A percentile compares a stretch with the other conserved stretches of the same genome.
phyloP scores from a whole-genome alignment of 64 coral and sea anemone genomes.

The Cladopsammia gracilis region DNA sequence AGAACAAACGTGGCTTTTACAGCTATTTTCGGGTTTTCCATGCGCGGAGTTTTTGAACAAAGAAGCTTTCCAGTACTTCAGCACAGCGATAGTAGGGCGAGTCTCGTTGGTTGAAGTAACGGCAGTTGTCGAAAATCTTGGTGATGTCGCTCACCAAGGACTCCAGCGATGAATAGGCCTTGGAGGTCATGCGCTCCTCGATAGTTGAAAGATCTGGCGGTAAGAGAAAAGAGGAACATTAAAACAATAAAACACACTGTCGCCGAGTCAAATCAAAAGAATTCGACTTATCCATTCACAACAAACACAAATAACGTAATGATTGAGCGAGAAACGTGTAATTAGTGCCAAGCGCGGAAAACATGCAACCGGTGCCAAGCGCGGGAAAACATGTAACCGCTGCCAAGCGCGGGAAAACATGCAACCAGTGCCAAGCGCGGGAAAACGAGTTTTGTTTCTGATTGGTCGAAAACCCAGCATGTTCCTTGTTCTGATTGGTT shows the following conservation, averaged over 20 bases:
- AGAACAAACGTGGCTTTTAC: not conserved
- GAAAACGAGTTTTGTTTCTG: not conserved
- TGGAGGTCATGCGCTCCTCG: slow-evolving; percentile 75
- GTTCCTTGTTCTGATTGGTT: not conserved
- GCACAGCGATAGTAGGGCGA: slow-evolving; percentile 99
- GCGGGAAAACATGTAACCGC: too few relatives aligned
- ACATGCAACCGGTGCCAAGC: too few relatives aligned
- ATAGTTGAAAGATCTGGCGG: slow-evolving; percentile 88
- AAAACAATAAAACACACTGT: not conserved
- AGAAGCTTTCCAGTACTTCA: slow-evolving; percentile 97
- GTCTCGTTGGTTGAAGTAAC: slow-evolving; percentile 91
- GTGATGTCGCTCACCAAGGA: slow-evolving; percentile 84
- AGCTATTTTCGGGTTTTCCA: slow-evolving; percentile 74
- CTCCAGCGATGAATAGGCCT: slow-evolving; percentile 82
- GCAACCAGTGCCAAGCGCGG: too few relatives aligned
- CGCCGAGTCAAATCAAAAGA: too few relatives aligned
- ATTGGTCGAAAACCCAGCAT: not conserved
- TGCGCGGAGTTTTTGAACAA: slow-evolving; percentile 91
- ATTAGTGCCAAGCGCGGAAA: too few relatives aligned
- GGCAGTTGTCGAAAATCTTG: slow-evolving; percentile 97
- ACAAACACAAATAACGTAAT: too few relatives aligned
- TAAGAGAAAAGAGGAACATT: not conserved
- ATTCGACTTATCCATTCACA: too few relatives aligned
- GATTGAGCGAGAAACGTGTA: too few relatives aligned
- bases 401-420: too few relatives aligned